Percentiles rank a stretch among this genome's conserved stretches.
phyloP scores from a whole-genome alignment of 2,113 vertebrate species.

The Mustelus asterias region DNA sequence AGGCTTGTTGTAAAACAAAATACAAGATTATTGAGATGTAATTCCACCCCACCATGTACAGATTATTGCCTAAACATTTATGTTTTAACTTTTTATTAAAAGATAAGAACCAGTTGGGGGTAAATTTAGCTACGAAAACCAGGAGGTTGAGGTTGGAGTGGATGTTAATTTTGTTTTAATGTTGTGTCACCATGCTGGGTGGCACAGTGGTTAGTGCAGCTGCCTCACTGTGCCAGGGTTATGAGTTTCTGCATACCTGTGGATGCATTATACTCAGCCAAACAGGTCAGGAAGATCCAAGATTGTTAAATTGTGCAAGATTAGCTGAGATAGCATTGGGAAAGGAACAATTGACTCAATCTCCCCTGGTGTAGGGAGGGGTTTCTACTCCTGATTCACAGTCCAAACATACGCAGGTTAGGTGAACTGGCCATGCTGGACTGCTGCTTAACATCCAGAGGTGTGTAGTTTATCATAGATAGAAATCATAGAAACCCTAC shows the following conservation, averaged over 20 bases:
- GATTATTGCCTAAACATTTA: background rate
- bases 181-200: no score
- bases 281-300: background rate
- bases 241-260: background rate
- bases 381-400: background rate
- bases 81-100: background rate
- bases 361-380: background rate
- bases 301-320: background rate
- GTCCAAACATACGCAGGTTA: no score
- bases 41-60: background rate
- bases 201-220: no score
- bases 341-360: background rate
- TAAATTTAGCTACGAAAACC: background rate
- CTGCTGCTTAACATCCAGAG: no score
- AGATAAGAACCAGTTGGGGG: background rate
- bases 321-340: background rate
- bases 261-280: background rate
- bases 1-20: background rate
- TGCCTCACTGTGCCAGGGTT: no score
- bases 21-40: background rate
- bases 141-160: background rate
- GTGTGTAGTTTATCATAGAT: no score
- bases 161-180: background rate
- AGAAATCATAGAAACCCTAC: no score
- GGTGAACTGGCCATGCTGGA: no score